Evolutionary conservation across 2,113 vertebrate genomes (phyloP).

Genomic region (Tympanuchus pallidicinctus): DNA sequence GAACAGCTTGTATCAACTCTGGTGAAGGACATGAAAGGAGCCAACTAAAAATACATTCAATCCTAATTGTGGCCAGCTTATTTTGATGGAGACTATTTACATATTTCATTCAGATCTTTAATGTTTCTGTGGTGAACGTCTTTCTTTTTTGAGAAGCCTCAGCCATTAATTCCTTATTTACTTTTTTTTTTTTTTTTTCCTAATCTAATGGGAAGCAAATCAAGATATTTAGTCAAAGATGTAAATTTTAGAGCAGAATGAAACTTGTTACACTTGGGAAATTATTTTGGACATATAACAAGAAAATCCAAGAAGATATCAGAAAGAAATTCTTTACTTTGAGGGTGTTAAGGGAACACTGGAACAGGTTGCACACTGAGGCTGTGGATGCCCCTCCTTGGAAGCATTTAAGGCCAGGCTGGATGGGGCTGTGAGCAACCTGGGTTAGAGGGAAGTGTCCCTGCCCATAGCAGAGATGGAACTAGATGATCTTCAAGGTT

Average conservation of each 20-base stretch:
- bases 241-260: background rate
- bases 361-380: too few relatives aligned
- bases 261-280: background rate
- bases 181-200: background rate
- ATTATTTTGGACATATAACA: background rate
- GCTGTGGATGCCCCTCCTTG: too few relatives aligned
- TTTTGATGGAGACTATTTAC: conserved; percentile 23
- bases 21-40: conserved; percentile 45
- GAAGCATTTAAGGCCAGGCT: too few relatives aligned
- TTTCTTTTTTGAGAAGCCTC: background rate
- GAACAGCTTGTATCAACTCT: conserved; percentile 5
- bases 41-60: conserved; percentile 5
- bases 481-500: too few relatives aligned
- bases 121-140: background rate
- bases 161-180: background rate
- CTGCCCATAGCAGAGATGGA: too few relatives aligned
- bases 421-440: too few relatives aligned
- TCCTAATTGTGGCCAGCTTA: background rate
- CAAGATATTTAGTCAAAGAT: background rate
- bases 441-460: too few relatives aligned
- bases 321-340: too few relatives aligned
- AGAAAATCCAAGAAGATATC: background rate
- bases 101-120: conserved; percentile 18
- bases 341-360: too few relatives aligned
- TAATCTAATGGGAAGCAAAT: background rate